Evolutionary conservation across 2,888 invertebrate genomes (phyloP).

Genomic region (Flabesymbios commensalis): DNA sequence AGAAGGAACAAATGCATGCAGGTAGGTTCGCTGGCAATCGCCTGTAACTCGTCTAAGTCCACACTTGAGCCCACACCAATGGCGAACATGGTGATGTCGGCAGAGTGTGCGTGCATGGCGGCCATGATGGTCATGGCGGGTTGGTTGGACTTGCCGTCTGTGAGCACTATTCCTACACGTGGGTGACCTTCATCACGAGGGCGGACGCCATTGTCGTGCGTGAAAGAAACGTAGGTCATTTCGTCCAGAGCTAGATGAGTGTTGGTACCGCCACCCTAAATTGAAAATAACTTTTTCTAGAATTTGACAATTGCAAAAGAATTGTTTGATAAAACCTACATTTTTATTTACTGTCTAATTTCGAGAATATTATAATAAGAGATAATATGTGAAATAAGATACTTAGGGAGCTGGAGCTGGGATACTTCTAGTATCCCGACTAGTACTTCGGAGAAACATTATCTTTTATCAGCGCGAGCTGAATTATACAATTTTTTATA

Average conservation of each 20-base stretch:
- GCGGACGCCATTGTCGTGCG: conserved; percentile 18
- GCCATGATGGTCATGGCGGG: conserved; percentile 5
- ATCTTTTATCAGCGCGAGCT: no score
- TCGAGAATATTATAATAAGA: no score
- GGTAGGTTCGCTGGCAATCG: conserved; percentile 26
- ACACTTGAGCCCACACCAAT: conserved; percentile 22
- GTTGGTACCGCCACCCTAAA: conserved; percentile 30
- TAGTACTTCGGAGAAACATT: no score
- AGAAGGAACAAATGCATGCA: conserved; percentile 27
- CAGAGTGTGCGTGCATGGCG: conserved; percentile 22
- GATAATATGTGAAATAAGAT: no score
- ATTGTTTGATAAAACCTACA: no score
- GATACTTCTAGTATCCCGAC: no score
- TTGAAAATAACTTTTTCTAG: no score
- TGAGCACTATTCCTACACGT: conserved; percentile 22
- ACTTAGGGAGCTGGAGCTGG: no score
- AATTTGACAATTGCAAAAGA: no score
- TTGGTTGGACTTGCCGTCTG: conserved; percentile 27
- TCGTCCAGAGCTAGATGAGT: conserved; percentile 26
- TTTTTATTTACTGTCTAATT: no score
- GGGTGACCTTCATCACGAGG: conserved; percentile 13
- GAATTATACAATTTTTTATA: no score
- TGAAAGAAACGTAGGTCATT: conserved; percentile 8
- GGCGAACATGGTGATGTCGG: conserved; percentile 27
- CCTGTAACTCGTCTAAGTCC: conserved; percentile 17